Conservation (phyloP, 2,797 vertebrate species). For the Rachycentron canadum region DNA sequence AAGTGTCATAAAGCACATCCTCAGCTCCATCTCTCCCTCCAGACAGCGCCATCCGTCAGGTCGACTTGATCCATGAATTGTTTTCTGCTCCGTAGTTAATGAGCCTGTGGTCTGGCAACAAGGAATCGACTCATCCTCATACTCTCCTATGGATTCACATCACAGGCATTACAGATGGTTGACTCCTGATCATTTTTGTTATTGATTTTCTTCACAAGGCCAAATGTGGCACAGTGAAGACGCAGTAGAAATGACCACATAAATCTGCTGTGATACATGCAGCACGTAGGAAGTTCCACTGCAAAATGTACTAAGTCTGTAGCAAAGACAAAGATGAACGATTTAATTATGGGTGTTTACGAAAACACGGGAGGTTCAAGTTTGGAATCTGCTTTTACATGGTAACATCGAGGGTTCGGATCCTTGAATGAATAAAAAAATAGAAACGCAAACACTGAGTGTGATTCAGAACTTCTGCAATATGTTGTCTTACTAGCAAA, state of each 20-base stretch:
- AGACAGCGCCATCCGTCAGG: constrained; percentile 56
- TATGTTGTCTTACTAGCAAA: too few species aligned
- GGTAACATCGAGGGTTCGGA: background rate
- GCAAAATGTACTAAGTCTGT: constrained; percentile 26
- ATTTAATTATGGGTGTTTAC: background rate
- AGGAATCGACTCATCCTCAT: constrained; percentile 69
- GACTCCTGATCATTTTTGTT: constrained; percentile 74
- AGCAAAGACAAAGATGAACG: background rate
- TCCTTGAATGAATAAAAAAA: background rate
- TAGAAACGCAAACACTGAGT: background rate
- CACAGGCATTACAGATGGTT: constrained; percentile 70
- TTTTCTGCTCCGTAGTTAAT: constrained; percentile 66
- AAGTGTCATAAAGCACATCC: constrained; percentile 51
- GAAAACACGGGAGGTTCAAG: background rate
- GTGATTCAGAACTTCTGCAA: too few species aligned
- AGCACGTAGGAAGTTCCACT: constrained; percentile 40
- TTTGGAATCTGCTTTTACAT: background rate
- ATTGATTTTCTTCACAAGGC: constrained; percentile 78
- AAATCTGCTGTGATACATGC: constrained; percentile 65
- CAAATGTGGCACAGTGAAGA: constrained; percentile 58
- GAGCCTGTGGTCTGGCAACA: constrained; percentile 66
- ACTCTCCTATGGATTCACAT: constrained; percentile 60
- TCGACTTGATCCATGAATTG: constrained; percentile 58
- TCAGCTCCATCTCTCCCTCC: constrained; percentile 11
- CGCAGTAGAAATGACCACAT: constrained; percentile 60